Percentiles rank a stretch among this genome's conserved stretches.
Evolutionary conservation across 2,113 vertebrate genomes (phyloP).

Genomic region (Bucco capensis): DNA sequence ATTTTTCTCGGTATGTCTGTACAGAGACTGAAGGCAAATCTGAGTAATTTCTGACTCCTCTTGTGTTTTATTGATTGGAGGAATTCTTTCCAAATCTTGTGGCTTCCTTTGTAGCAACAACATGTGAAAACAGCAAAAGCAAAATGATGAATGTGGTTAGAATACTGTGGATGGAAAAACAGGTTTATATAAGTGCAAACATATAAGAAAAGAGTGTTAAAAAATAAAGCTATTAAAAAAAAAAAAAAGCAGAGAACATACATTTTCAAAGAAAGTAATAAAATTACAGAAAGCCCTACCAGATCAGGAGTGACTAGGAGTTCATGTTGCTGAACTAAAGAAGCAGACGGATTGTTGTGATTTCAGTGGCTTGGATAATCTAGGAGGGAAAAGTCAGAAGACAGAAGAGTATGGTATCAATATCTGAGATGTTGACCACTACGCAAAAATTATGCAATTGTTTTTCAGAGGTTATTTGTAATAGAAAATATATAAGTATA

Average conservation of each 20-base stretch:
- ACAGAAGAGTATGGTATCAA: background rate
- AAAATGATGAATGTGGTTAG: background rate
- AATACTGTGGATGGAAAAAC: background rate
- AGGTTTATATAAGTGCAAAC: background rate
- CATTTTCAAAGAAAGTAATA: background rate
- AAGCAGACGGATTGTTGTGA: background rate
- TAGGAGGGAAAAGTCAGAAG: background rate
- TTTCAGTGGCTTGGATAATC: background rate
- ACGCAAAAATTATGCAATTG: background rate
- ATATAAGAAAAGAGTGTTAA: background rate
- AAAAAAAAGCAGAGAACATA: background rate
- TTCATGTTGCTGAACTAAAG: background rate
- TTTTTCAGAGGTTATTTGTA: background rate
- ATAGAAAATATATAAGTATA: background rate
- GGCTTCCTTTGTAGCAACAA: background rate
- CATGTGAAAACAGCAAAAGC: background rate
- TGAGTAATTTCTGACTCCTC: background rate
- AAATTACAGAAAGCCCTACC: background rate
- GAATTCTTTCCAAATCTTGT: background rate
- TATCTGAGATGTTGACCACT: background rate
- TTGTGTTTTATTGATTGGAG: background rate
- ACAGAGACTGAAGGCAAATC: background rate
- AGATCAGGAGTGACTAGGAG: background rate
- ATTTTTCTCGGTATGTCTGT: background rate
- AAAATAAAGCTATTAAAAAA: too few relatives aligned